Evolutionary conservation across 1,140 invertebrate genomes (phyloP).

Genomic region (Drosophila subpulchrella): DNA sequence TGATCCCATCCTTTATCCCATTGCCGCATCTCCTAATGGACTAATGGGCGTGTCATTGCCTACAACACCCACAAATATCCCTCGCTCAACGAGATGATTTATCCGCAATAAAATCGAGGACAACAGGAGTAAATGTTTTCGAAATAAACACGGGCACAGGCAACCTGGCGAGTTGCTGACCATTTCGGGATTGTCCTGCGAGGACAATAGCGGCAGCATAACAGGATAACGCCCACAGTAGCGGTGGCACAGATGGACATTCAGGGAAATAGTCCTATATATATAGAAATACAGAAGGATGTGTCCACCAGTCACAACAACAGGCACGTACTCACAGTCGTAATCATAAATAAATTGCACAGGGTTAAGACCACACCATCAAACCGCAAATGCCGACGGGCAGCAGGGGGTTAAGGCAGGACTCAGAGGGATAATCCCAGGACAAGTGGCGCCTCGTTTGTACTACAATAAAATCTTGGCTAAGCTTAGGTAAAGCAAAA

Average conservation of each 20-base stretch:
- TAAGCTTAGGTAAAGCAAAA: neutral
- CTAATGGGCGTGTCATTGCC: conserved; percentile 44
- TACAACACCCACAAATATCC: conserved; percentile 22
- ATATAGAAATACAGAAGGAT: neutral
- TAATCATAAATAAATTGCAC: conserved; percentile 65
- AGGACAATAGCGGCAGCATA: conserved; percentile 28
- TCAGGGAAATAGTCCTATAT: neutral
- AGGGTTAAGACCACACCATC: conserved; percentile 22
- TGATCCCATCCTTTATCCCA: conserved; percentile 6
- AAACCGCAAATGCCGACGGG: conserved; percentile 24
- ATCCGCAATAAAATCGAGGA: conserved; percentile 69
- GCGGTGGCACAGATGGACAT: conserved; percentile 5
- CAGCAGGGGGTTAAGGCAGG: neutral
- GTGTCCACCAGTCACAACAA: conserved; percentile 57
- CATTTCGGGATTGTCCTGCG: conserved; percentile 11
- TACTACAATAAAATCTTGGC: neutral
- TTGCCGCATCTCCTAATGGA: conserved; percentile 15
- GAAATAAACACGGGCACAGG: conserved; percentile 21
- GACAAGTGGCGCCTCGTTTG: conserved; percentile 36
- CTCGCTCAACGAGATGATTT: conserved; percentile 51
- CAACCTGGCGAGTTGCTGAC: conserved; percentile 21
- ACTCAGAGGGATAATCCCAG: neutral
- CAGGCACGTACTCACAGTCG: conserved; percentile 13
- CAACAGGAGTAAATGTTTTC: conserved; percentile 23
- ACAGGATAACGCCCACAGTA: conserved; percentile 47